Evolutionary conservation across 2,113 vertebrate genomes (phyloP).

Genomic region (Micromys minutus): DNA sequence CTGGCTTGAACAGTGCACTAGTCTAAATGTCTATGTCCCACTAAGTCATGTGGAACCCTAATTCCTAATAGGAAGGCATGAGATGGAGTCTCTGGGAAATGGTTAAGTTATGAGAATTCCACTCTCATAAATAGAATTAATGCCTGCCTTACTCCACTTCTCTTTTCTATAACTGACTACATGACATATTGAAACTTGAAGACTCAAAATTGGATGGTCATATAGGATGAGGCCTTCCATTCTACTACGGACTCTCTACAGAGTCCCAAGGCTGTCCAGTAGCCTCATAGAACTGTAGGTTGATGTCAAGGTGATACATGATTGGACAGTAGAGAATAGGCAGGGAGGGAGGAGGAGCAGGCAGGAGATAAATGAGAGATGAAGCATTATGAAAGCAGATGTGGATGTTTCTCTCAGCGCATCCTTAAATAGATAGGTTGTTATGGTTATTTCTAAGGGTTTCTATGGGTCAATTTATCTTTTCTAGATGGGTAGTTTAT

Average conservation of each 20-base stretch:
- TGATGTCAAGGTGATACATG: no score
- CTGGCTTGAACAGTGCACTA: not conserved
- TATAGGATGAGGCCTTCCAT: not conserved
- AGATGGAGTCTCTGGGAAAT: not conserved
- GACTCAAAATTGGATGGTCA: not conserved
- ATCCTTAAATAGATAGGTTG: no score
- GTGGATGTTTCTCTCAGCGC: no score
- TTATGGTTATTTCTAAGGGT: no score
- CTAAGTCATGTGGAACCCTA: not conserved
- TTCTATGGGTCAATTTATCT: no score
- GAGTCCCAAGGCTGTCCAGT: no score
- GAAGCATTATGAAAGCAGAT: no score
- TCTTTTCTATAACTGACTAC: not conserved
- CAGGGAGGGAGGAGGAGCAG: no score
- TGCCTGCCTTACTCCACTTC: not conserved
- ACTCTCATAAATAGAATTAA: not conserved
- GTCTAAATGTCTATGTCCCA: not conserved
- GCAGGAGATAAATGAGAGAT: no score
- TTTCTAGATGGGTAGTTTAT: no score
- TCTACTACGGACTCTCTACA: not conserved
- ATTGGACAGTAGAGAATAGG: no score
- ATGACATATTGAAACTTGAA: not conserved
- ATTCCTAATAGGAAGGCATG: not conserved
- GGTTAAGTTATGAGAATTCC: not conserved
- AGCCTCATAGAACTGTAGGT: no score